A percentile compares a stretch with the other conserved stretches of the same genome.
Evolutionary conservation across 2,888 invertebrate species (phyloP).

Genomic region (Cinara cedri): DNA sequence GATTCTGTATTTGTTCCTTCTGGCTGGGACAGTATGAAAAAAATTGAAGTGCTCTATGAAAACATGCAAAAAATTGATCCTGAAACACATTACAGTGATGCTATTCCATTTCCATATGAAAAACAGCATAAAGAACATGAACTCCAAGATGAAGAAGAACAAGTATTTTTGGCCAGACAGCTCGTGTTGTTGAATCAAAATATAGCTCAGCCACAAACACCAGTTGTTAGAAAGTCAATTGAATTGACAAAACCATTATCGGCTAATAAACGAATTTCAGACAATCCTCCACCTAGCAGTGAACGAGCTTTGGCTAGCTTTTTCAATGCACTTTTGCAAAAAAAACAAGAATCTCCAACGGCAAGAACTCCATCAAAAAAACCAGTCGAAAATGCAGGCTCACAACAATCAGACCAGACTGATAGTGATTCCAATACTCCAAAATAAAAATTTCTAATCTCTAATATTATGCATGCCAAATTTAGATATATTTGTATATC

Average conservation of each 20-base stretch:
- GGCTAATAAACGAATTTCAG: conserved; percentile 62
- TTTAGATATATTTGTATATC: no score
- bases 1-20: conserved; percentile 97
- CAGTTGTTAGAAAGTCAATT: conserved; percentile 60
- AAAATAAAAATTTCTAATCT: conserved; percentile 23
- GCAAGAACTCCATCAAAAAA: conserved; percentile 44
- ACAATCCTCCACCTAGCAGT: conserved; percentile 66
- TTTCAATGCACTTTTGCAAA: conserved; percentile 95
- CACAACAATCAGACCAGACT: conserved; percentile 20
- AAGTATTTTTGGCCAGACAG: conserved; percentile 86
- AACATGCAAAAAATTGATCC: conserved; percentile 94
- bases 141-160: conserved; percentile 92
- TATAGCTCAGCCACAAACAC: conserved; percentile 63
- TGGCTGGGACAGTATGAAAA: conserved; percentile 99
- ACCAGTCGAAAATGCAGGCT: conserved; percentile 27
- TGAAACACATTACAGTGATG: conserved; percentile 88
- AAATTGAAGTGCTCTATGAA: conserved; percentile 95
- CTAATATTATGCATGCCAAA: no score
- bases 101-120: conserved; percentile 67
- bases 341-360: conserved; percentile 68
- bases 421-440: conserved; percentile 44
- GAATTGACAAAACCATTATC: conserved; percentile 64
- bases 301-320: conserved; percentile 98
- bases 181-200: conserved; percentile 66
- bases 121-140: conserved; percentile 76